Conservation (phyloP, 2,797 vertebrate species). For the Halcyon badia region DNA sequence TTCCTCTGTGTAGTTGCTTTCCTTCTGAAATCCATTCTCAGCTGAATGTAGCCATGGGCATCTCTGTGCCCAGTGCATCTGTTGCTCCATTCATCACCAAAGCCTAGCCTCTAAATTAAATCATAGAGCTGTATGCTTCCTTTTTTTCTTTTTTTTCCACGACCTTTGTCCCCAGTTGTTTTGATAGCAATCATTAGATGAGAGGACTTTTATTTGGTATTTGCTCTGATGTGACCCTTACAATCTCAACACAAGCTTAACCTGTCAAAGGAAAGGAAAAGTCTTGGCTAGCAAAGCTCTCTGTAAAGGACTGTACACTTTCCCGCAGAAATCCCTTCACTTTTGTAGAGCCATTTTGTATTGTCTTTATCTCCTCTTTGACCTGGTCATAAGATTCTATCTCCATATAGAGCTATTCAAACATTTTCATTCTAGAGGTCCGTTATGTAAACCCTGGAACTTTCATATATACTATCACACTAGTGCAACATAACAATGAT, state of each 20-base stretch:
- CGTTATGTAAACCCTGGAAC: background rate
- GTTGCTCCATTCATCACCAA: background rate
- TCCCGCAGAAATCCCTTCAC: background rate
- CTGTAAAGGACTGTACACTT: background rate
- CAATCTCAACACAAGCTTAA: background rate
- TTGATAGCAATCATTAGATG: background rate
- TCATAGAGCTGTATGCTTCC: background rate
- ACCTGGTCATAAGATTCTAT: background rate
- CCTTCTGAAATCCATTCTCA: background rate
- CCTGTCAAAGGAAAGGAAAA: background rate
- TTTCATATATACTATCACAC: background rate
- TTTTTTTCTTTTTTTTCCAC: background rate
- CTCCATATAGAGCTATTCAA: background rate
- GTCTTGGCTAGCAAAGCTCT: background rate
- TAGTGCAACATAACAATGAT: background rate
- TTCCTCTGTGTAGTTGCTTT: background rate
- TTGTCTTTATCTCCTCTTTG: background rate
- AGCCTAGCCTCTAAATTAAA: background rate
- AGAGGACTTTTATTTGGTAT: background rate
- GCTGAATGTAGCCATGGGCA: background rate
- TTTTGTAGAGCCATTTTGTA: background rate
- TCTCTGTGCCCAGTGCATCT: background rate
- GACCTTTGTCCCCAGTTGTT: background rate
- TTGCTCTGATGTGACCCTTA: background rate
- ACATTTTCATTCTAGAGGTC: background rate